Percentiles rank a stretch among this genome's conserved stretches.
Evolutionary conservation across 2,797 vertebrate species (phyloP).

Genomic region (Poecilia wingei): DNA sequence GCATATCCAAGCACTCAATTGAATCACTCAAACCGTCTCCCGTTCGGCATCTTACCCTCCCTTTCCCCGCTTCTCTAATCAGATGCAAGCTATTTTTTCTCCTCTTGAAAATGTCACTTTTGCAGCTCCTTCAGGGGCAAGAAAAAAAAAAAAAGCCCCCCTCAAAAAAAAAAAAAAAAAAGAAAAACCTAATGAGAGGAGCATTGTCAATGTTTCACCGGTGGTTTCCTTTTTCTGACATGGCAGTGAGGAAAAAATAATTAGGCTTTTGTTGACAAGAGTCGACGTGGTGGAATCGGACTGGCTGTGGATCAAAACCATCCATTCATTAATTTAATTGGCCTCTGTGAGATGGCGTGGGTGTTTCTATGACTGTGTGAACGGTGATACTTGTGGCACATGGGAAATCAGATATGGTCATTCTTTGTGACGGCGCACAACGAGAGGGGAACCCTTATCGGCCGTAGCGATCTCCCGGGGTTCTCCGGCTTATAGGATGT

Average conservation of each 20-base stretch:
- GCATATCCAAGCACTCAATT: conserved; percentile 64
- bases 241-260: conserved; percentile 64
- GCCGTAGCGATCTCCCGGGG: conserved; percentile 65
- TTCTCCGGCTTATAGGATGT: conserved; percentile 75
- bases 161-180: not conserved
- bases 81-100: conserved; percentile 25
- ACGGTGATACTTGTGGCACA: conserved; percentile 69
- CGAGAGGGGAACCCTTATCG: conserved; percentile 65
- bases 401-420: conserved; percentile 73
- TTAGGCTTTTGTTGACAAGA: conserved; percentile 76
- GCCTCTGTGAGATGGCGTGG: conserved; percentile 73
- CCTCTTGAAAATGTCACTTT: conserved; percentile 25
- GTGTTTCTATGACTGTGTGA: conserved; percentile 64
- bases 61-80: conserved; percentile 43
- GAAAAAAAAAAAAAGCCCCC: conserved; percentile 13
- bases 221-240: conserved; percentile 24
- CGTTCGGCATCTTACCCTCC: conserved; percentile 21
- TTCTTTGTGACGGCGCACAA: conserved; percentile 70
- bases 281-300: conserved; percentile 56
- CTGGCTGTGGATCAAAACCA: conserved; percentile 60
- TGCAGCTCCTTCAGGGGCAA: conserved; percentile 13
- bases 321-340: conserved; percentile 81
- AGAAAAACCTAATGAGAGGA: conserved; percentile 51
- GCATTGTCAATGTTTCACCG: conserved; percentile 51
- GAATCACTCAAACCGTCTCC: conserved; percentile 55